Percentiles rank a stretch among this genome's conserved stretches.
These are phyloP conservation scores for Urocolius indicus DNA, from an alignment of 2,113 vertebrate species.

Conservation along the genomic window DNA sequence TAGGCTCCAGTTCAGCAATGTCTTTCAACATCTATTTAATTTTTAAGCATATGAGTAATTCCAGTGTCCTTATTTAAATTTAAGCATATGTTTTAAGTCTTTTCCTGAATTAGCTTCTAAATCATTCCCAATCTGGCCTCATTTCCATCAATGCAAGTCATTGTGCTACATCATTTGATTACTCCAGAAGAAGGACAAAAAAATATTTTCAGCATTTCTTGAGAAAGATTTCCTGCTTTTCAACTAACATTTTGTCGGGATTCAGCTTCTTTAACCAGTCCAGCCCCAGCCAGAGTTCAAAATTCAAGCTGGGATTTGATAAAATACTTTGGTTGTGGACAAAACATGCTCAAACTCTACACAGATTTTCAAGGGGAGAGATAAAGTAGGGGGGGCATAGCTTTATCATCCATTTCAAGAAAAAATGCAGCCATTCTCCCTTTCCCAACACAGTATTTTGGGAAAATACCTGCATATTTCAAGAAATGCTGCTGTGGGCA, in stretches of 20 bases:
- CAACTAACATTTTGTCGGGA: background rate
- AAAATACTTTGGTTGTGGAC: background rate
- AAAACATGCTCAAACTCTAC: background rate
- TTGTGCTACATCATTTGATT: background rate
- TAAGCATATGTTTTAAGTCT: background rate
- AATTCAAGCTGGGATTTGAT: background rate
- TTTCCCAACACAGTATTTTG: background rate
- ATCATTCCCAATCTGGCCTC: background rate
- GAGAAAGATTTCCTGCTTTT: background rate
- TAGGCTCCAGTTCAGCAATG: background rate
- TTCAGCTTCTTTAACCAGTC: background rate
- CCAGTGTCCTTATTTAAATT: background rate
- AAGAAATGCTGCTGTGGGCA: background rate
- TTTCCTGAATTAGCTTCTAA: background rate
- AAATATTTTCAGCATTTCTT: background rate
- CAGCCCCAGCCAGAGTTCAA: background rate
- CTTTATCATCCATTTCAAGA: background rate
- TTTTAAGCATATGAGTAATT: slow-evolving; percentile 6
- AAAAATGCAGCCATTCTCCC: background rate
- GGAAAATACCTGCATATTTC: background rate
- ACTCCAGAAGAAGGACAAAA: background rate
- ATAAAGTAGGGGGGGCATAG: background rate
- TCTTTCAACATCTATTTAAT: background rate
- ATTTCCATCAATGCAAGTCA: background rate
- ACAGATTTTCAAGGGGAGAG: background rate